phyloP scores from a whole-genome alignment of 1,140 invertebrate species.

The Heterodera schachtii region DNA sequence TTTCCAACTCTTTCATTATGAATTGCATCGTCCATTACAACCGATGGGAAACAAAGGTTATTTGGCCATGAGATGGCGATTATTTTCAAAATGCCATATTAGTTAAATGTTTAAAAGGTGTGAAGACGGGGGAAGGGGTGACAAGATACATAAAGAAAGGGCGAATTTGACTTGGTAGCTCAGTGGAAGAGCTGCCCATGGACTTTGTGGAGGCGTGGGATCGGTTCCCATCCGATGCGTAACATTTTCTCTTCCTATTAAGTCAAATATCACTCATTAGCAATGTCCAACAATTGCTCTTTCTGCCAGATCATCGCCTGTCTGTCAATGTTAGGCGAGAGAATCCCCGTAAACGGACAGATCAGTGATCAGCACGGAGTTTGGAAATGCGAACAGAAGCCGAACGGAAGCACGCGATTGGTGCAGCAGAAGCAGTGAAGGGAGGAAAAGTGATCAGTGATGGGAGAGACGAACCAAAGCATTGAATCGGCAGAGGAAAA shows the following conservation, averaged over 20 bases:
- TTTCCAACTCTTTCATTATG: conserved; percentile 35
- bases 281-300: neutral
- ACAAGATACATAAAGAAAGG: too few species aligned
- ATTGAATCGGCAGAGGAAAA: too few species aligned
- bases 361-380: conserved; percentile 29
- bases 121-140: neutral
- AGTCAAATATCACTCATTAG: too few species aligned
- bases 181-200: too few species aligned
- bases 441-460: too few species aligned
- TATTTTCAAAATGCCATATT: neutral
- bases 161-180: too few species aligned
- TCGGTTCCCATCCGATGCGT: too few species aligned
- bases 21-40: conserved; percentile 29
- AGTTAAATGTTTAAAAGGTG: neutral
- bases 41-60: conserved; percentile 32
- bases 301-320: conserved; percentile 29
- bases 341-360: conserved; percentile 28
- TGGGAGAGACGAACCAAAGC: too few species aligned
- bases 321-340: conserved; percentile 24
- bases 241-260: too few species aligned
- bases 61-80: neutral
- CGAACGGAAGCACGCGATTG: conserved; percentile 20
- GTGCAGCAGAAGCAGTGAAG: neutral
- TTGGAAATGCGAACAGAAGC: conserved; percentile 32
- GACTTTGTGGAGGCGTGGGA: too few species aligned